Percentiles rank a stretch among this genome's conserved stretches.
phyloP scores from a whole-genome alignment of 1,140 invertebrate genomes.

The Bombus vancouverensis region DNA sequence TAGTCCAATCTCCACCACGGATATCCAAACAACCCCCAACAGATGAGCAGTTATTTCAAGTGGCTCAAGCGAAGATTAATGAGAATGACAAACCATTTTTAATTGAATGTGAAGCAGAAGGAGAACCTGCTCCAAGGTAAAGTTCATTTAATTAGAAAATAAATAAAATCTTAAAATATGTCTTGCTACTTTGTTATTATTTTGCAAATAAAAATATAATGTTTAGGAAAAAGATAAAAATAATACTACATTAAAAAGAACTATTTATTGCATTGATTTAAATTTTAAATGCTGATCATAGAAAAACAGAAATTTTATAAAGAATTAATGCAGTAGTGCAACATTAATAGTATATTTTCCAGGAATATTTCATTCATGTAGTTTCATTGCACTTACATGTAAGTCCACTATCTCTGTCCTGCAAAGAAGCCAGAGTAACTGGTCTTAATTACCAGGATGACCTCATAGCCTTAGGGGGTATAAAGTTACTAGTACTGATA shows the following conservation, averaged over 20 bases:
- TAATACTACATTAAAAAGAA: background rate
- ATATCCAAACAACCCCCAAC: slow-evolving; percentile 95
- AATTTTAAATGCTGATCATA: background rate
- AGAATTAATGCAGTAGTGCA: background rate
- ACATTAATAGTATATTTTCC: background rate
- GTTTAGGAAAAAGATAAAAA: background rate
- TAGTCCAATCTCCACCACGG: slow-evolving; percentile 92
- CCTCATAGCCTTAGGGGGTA: slow-evolving; percentile 79
- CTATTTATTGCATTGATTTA: background rate
- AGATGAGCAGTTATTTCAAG: slow-evolving; percentile 95
- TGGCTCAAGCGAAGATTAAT: slow-evolving; percentile 87
- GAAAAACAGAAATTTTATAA: background rate
- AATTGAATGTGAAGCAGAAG: slow-evolving; percentile 97
- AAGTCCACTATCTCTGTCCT: slow-evolving; percentile 63
- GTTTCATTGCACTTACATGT: slow-evolving; percentile 64
- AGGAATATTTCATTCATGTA: slow-evolving; percentile 63
- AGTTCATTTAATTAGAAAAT: slow-evolving; percentile 26
- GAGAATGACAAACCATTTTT: slow-evolving; percentile 97
- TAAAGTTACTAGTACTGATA: slow-evolving; percentile 76
- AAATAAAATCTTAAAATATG: background rate
- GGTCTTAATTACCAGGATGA: slow-evolving; percentile 82
- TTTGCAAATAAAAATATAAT: background rate
- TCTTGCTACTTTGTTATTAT: background rate
- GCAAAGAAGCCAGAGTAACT: slow-evolving; percentile 76
- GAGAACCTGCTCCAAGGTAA: slow-evolving; percentile 93